phyloP scores from a whole-genome alignment of 2,113 vertebrate species.

The Cebus imitator region DNA sequence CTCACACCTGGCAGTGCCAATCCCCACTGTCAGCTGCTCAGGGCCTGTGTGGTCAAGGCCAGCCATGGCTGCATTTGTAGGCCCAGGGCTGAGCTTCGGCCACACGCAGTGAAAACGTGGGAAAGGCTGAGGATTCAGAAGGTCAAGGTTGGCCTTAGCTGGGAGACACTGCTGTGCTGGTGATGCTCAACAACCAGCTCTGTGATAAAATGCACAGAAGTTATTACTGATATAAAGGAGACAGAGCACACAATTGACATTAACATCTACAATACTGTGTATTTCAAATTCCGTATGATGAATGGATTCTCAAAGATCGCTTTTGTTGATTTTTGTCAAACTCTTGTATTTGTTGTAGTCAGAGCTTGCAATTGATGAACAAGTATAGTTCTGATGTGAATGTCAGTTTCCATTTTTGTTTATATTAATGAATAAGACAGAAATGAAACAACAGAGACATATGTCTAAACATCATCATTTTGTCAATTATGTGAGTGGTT shows the following conservation, averaged over 20 bases:
- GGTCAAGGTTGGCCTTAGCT: not conserved
- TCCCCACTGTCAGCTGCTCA: not conserved
- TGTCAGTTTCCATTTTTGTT: not conserved
- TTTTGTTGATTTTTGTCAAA: not conserved
- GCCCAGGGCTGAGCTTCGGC: not conserved
- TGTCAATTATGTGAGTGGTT: rapidly evolving
- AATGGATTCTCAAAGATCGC: not conserved
- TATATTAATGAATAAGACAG: not conserved
- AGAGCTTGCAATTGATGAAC: not conserved
- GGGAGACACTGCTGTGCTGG: not conserved
- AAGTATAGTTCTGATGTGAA: rapidly evolving
- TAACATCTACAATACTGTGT: too few species aligned
- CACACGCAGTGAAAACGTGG: rapidly evolving
- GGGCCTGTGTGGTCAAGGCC: not conserved
- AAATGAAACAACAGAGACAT: not conserved
- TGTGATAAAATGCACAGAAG: not conserved
- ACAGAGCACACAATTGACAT: not conserved
- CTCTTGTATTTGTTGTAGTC: not conserved
- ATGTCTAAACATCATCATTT: rapidly evolving
- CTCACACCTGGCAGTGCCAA: rapidly evolving
- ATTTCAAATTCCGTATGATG: not conserved
- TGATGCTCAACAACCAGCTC: rapidly evolving
- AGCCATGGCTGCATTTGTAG: not conserved
- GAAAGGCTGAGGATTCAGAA: not conserved
- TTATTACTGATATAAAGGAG: not conserved